These are phyloP conservation scores for Mandrillus leucophaeus DNA, from an alignment of 2,113 vertebrate genomes.

Conservation along the genomic window DNA sequence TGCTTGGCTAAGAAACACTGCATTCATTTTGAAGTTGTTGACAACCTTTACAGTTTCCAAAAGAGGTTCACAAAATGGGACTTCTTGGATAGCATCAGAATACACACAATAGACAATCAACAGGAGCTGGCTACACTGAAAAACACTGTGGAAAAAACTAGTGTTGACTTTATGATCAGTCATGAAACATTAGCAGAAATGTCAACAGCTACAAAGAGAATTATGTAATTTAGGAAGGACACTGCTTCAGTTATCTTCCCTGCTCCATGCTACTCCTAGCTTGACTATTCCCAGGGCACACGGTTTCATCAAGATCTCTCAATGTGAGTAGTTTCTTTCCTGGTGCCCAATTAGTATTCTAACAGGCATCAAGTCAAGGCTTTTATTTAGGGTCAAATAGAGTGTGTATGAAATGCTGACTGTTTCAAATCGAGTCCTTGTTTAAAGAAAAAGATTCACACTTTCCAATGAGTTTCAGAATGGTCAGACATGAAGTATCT, in stretches of 20 bases:
- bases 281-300: background rate
- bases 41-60: conserved; percentile 11
- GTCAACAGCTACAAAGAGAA: background rate
- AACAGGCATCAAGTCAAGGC: background rate
- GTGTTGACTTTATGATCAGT: background rate
- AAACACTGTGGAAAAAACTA: background rate
- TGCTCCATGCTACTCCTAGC: background rate
- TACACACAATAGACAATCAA: background rate
- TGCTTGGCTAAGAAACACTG: conserved; percentile 12
- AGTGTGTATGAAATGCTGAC: background rate
- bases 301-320: background rate
- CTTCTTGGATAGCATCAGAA: background rate
- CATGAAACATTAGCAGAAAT: background rate
- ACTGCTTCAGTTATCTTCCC: background rate
- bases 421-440: background rate
- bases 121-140: background rate
- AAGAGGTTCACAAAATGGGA: conserved; percentile 15
- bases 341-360: background rate
- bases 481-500: background rate
- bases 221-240: background rate
- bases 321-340: background rate
- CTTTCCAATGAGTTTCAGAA: background rate
- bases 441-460: background rate
- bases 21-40: conserved; percentile 21
- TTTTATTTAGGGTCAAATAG: background rate